phyloP scores from a whole-genome alignment of 2,113 vertebrate genomes.

The Dasyprocta punctata region DNA sequence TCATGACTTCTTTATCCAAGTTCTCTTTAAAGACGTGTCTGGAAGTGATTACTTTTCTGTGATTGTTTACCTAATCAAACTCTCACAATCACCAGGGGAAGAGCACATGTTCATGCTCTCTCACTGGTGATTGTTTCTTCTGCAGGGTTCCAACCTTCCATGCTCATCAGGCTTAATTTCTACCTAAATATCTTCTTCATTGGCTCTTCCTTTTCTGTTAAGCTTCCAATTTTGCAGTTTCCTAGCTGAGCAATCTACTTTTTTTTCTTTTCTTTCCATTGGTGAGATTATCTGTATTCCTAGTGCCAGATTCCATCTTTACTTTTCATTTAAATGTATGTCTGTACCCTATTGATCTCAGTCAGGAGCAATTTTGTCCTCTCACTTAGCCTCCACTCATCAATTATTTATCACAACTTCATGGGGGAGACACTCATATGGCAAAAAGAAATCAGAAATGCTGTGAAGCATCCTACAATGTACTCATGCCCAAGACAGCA shows the following conservation, averaged over 20 bases:
- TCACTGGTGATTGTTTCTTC: not conserved
- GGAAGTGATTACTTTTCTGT: not conserved
- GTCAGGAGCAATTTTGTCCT: not conserved
- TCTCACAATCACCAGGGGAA: not conserved
- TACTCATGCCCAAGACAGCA: not conserved
- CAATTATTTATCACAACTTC: not conserved
- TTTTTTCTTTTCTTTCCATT: not conserved
- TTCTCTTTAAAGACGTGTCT: not conserved
- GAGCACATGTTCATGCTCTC: not conserved
- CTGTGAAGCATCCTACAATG: not conserved
- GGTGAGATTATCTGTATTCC: not conserved
- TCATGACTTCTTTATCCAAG: not conserved
- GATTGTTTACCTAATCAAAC: not conserved
- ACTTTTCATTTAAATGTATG: not conserved
- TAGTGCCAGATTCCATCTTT: not conserved
- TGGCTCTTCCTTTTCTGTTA: not conserved
- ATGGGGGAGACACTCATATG: not conserved
- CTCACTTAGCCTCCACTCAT: fast-evolving
- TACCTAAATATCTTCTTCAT: not conserved
- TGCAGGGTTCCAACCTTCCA: not conserved
- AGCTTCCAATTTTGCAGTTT: not conserved
- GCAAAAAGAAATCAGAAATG: not conserved
- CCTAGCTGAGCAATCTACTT: not conserved
- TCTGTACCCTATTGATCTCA: not conserved
- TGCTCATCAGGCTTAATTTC: not conserved